Evolutionary conservation across 2,113 vertebrate genomes (phyloP).

Genomic region (Channa maculata): DNA sequence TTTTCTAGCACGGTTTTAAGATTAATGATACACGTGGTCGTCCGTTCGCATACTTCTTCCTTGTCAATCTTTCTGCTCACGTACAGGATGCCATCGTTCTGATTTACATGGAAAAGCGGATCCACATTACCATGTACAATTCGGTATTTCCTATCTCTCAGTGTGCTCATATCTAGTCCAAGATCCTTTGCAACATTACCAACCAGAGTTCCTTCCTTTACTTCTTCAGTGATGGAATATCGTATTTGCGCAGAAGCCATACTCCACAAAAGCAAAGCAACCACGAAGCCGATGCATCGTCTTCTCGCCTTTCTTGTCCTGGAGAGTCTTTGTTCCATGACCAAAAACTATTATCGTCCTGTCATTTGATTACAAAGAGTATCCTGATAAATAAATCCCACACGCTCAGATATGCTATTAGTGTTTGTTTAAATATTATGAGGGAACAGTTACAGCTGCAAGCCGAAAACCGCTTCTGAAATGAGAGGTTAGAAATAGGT

Average conservation of each 20-base stretch:
- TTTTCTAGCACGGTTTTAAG: conserved; percentile 79
- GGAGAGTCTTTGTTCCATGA: conserved; percentile 74
- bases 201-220: conserved; percentile 67
- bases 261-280: conserved; percentile 53
- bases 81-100: conserved; percentile 71
- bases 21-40: conserved; percentile 65
- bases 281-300: conserved; percentile 14
- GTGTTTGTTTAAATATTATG: no score
- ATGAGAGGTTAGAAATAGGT: not conserved
- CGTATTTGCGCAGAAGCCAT: conserved; percentile 65
- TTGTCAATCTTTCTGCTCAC: conserved; percentile 73
- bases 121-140: conserved; percentile 63
- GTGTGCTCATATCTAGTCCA: conserved; percentile 64
- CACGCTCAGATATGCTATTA: not conserved
- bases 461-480: accelerated
- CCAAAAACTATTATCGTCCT: not conserved
- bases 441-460: not conserved
- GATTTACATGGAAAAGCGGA: conserved; percentile 71
- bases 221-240: conserved; percentile 78
- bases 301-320: not conserved
- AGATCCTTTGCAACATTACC: conserved; percentile 80
- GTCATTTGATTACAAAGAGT: not conserved
- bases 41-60: conserved; percentile 73
- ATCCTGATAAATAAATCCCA: conserved; percentile 1
- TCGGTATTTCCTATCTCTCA: conserved; percentile 68